Conservation (phyloP, 1,140 invertebrate genomes). For the Trichonephila inaurata region DNA sequence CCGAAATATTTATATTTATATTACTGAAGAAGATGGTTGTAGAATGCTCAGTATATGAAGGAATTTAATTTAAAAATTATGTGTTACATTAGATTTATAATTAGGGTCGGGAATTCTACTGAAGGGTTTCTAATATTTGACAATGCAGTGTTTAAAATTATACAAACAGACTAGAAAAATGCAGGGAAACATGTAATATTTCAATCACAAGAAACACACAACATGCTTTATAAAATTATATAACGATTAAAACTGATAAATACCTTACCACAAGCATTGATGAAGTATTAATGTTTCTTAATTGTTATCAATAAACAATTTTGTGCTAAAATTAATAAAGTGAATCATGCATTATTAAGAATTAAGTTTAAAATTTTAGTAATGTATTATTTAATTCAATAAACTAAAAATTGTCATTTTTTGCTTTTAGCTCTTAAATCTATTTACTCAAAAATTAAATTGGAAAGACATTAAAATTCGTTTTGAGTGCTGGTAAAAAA, state of each 20-base stretch:
- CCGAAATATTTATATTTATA: background rate
- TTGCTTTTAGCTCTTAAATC: no score
- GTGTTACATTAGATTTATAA: background rate
- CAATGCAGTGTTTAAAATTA: constrained; percentile 73
- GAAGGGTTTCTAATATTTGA: constrained; percentile 76
- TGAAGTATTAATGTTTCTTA: background rate
- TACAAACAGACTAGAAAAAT: constrained; percentile 49
- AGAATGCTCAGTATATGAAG: background rate
- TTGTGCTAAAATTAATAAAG: background rate
- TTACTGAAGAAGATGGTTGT: background rate
- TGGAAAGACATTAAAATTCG: background rate
- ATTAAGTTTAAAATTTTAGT: background rate
- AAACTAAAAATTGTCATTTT: no score
- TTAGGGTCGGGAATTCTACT: constrained; percentile 42
- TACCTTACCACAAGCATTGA: background rate
- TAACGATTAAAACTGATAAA: background rate
- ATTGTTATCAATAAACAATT: background rate
- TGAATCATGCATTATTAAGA: background rate
- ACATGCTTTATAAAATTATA: constrained; percentile 65
- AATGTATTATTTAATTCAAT: no score
- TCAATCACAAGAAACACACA: constrained; percentile 69
- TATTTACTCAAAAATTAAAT: background rate
- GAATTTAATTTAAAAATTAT: background rate
- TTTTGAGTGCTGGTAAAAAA: no score
- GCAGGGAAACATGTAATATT: constrained; percentile 69